Percentiles rank a stretch among this genome's conserved stretches.
These are phyloP conservation scores for Aquatica leii DNA, from an alignment of 2,888 invertebrate genomes.

Conservation along the genomic window DNA sequence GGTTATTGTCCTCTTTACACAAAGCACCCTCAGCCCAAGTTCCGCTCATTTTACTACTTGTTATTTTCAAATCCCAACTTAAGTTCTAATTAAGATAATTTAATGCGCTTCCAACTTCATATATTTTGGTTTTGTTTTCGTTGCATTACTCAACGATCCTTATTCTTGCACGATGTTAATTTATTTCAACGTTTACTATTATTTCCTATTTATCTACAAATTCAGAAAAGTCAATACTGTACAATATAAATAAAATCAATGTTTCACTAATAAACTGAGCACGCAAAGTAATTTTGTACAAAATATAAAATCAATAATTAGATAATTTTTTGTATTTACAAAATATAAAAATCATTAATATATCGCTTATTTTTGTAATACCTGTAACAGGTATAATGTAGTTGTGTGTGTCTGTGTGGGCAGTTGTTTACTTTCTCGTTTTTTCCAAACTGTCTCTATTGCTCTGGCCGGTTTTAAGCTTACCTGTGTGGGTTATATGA, in stretches of 20 bases:
- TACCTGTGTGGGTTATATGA: conserved; percentile 24
- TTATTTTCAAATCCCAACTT: conserved; percentile 35
- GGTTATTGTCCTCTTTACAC: conserved; percentile 49
- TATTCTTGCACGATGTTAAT: not conserved
- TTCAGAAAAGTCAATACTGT: too few relatives aligned
- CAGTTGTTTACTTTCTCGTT: conserved; percentile 21
- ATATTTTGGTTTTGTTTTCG: conserved; percentile 13
- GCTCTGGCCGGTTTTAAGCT: conserved; percentile 20
- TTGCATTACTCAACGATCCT: conserved; percentile 7
- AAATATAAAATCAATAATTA: too few relatives aligned
- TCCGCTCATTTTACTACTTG: conserved; percentile 38
- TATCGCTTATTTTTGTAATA: too few relatives aligned
- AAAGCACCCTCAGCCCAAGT: conserved; percentile 44
- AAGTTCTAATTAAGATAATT: conserved; percentile 39
- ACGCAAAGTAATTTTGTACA: too few relatives aligned
- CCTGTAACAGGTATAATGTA: conserved; percentile 28
- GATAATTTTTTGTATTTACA: too few relatives aligned
- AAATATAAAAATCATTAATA: too few relatives aligned
- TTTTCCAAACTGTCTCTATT: conserved; percentile 20
- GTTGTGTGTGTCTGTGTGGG: conserved; percentile 25
- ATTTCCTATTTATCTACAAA: too few relatives aligned
- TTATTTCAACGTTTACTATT: too few relatives aligned
- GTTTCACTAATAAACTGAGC: too few relatives aligned
- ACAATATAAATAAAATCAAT: too few relatives aligned
- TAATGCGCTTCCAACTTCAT: conserved; percentile 15